Base-by-base conservation (phyloP, 1,140 invertebrate genomes). In the Mercenaria mercenaria region DNA sequence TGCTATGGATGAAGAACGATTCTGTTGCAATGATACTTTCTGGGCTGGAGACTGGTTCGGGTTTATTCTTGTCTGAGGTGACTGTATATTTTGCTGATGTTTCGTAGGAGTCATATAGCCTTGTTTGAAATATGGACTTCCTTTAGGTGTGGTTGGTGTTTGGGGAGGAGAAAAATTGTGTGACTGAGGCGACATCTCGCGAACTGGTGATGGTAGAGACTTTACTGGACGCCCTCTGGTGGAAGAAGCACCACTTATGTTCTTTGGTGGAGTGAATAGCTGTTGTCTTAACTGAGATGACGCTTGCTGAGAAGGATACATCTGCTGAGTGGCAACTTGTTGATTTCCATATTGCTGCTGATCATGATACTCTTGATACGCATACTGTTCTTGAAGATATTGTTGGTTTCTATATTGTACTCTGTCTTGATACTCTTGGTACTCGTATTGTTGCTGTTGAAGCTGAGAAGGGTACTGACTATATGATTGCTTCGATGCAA, bases 181-280 rank as follows among this genome's bases (percentile, higher is more conserved):
- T 1, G 37, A 79, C 20, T 13, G 76, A 20, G 47, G 76, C n/a
- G 47, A 37, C 34, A 41, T 39, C 3, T 72, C 67, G 20, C 23
- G 32, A 1, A 37, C n/a, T 32, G 32, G 34, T 39, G 32, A 67
- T 20, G 10, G 20, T 34, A 4, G 29, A 32, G 26, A 39, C 37
- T 39, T 41, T 26, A 18, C 18, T 39, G 11, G 67, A 20, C 3
- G 15, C 18, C 26, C 18, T 29, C 29, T 41, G 6, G 8, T 6
- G n/a, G 34, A 37, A 18, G 34, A 20, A 23, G 29, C 32, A 32
- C 67, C 37, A n/a, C 23, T n/a, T 8, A 67, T 43, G 23, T 50
- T 47, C 18, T 79, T 79, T 79, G 76, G 47, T 20, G 76, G 76
- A 34, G 76, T 52, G 29, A 79, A 79, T 10, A 79, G 8, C 50